Evolutionary conservation across 2,113 vertebrate genomes (phyloP).

Genomic region (Cyanoliseus patagonus): DNA sequence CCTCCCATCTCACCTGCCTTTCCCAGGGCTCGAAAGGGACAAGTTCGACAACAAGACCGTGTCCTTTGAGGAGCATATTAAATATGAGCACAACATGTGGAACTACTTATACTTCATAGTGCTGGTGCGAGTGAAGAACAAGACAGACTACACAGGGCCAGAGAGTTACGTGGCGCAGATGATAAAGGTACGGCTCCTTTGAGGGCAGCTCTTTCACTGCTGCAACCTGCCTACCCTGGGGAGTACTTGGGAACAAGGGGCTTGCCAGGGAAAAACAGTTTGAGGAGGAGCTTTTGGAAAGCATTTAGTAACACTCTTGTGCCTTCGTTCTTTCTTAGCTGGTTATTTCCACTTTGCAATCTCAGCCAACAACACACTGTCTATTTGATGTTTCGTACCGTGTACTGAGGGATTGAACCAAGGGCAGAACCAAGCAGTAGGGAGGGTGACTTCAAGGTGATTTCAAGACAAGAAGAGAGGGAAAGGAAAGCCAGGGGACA

Average conservation of each 20-base stretch:
- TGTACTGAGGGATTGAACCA: not conserved
- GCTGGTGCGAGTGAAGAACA: slow-evolving; percentile 93
- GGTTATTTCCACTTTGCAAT: not conserved
- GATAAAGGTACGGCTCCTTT: slow-evolving; percentile 85
- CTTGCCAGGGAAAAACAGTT: not conserved
- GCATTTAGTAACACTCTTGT: not conserved
- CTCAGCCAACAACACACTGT: not conserved
- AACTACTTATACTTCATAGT: slow-evolving; percentile 98
- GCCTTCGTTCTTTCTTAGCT: not conserved
- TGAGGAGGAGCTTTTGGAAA: not conserved
- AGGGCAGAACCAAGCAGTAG: not conserved
- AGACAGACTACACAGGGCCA: slow-evolving; percentile 94
- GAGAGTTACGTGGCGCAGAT: slow-evolving; percentile 97
- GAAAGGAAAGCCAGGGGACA: not conserved
- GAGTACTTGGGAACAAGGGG: not conserved
- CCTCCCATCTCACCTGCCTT: not conserved
- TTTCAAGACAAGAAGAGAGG: not conserved
- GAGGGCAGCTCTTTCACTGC: not conserved
- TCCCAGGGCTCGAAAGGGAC: slow-evolving; percentile 91
- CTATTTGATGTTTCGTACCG: not conserved
- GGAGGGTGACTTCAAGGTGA: not conserved
- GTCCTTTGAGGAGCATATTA: slow-evolving; percentile 97
- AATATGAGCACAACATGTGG: slow-evolving; percentile 98
- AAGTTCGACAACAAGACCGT: slow-evolving; percentile 99
- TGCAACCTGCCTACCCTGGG: rapidly evolving